Evolutionary conservation across 2,113 vertebrate species (phyloP).

Genomic region (Ammospiza caudacuta): DNA sequence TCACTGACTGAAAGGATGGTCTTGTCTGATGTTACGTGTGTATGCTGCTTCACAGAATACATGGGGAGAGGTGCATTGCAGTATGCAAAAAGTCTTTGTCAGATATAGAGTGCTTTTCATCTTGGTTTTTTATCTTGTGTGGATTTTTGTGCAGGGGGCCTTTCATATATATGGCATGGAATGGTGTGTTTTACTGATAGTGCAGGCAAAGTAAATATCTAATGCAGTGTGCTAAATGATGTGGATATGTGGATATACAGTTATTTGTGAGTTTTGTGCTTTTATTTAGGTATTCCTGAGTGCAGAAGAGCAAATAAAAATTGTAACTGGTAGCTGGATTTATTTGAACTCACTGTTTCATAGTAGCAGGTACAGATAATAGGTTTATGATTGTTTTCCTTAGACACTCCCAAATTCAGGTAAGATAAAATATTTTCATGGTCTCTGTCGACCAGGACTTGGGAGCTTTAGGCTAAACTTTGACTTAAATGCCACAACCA

Average conservation of each 20-base stretch:
- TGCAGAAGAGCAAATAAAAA: not conserved
- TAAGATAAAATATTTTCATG: slow-evolving; percentile 5
- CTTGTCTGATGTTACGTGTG: not conserved
- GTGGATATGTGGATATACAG: not conserved
- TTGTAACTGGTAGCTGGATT: not conserved
- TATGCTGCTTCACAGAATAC: not conserved
- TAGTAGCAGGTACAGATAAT: not conserved
- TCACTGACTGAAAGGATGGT: slow-evolving; percentile 19
- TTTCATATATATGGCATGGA: slow-evolving; percentile 1
- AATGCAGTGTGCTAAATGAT: slow-evolving; percentile 26
- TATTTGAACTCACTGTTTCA: not conserved
- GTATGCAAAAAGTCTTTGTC: slow-evolving; percentile 22
- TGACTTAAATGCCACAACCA: not conserved
- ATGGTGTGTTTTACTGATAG: slow-evolving; percentile 5
- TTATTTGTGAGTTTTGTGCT: slow-evolving; percentile 17
- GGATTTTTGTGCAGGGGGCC: slow-evolving; percentile 7
- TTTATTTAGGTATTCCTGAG: not conserved
- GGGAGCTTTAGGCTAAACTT: not conserved
- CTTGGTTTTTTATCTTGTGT: slow-evolving; percentile 25
- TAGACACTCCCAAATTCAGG: not conserved
- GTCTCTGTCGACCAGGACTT: not conserved
- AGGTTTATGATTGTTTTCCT: not conserved
- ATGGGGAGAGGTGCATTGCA: slow-evolving; percentile 18
- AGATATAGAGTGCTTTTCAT: not conserved
- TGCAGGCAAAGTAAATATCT: slow-evolving; percentile 1